phyloP scores from a whole-genome alignment of 1,140 invertebrate species.

The Drosophila persimilis region DNA sequence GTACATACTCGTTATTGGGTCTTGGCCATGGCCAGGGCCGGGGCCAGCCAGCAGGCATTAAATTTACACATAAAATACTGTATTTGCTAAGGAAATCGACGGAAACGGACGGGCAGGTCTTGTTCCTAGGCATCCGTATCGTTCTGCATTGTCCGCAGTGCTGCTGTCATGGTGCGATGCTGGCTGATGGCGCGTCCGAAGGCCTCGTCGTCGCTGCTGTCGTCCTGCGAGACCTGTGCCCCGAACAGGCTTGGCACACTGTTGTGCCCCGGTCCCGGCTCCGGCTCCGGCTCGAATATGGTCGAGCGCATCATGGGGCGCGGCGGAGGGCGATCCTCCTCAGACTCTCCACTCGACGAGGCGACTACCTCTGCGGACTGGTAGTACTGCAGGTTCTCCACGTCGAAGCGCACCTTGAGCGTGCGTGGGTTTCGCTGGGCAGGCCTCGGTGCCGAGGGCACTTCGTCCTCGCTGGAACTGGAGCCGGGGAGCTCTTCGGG shows the following conservation, averaged over 20 bases:
- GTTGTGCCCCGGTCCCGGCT: conserved; percentile 3
- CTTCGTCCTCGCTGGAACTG: conserved; percentile 57
- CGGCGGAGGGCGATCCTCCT: conserved; percentile 41
- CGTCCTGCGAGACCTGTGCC: conserved; percentile 46
- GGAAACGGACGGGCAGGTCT: too few relatives aligned
- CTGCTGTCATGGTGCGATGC: conserved; percentile 68
- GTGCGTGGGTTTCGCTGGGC: conserved; percentile 45
- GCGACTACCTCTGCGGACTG: conserved; percentile 67
- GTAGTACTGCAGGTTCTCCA: conserved; percentile 72
- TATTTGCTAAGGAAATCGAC: conserved; percentile 63
- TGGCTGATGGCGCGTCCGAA: conserved; percentile 62
- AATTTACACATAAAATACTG: conserved; percentile 72
- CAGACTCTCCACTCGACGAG: conserved; percentile 54
- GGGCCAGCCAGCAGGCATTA: conserved; percentile 19
- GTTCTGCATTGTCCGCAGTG: conserved; percentile 31
- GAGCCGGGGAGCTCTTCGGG: conserved; percentile 59
- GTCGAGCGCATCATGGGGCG: conserved; percentile 49
- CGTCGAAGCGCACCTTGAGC: conserved; percentile 70
- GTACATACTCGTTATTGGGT: too few relatives aligned
- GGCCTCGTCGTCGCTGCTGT: conserved; percentile 52
- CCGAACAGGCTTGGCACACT: conserved; percentile 57
- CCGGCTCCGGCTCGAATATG: conserved; percentile 18
- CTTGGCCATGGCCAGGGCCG: conserved; percentile 11
- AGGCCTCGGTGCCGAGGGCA: conserved; percentile 36
- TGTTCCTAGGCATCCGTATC: conserved; percentile 55